Evolutionary conservation across 2,888 invertebrate species (phyloP).

Genomic region (Tipula unca): DNA sequence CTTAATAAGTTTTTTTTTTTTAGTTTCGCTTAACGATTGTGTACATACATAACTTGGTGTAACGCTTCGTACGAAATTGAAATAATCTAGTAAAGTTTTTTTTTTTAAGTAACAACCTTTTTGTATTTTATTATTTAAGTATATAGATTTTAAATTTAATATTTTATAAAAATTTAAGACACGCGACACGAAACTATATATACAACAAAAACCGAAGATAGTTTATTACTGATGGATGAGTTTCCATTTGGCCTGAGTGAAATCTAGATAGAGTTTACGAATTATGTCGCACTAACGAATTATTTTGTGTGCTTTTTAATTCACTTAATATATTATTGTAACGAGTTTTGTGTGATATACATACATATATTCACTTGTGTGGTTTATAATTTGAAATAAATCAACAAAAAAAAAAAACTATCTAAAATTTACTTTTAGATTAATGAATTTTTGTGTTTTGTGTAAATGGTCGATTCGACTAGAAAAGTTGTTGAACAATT

Average conservation of each 20-base stretch:
- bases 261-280: background rate
- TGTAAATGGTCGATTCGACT: conserved; percentile 24
- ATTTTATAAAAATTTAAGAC: background rate
- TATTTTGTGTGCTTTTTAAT: background rate
- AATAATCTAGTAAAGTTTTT: background rate
- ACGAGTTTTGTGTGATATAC: background rate
- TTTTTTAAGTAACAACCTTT: background rate
- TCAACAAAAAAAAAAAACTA: background rate
- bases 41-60: background rate
- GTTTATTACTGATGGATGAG: background rate
- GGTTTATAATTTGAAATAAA: background rate
- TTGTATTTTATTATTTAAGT: background rate
- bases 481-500: conserved; percentile 41
- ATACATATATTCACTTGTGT: background rate
- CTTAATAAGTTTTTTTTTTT: background rate
- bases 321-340: background rate
- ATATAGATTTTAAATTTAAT: background rate
- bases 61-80: background rate
- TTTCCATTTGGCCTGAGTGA: background rate
- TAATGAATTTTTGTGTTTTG: background rate
- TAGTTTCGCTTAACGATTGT: background rate
- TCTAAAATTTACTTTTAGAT: background rate
- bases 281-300: background rate
- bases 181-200: background rate
- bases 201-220: background rate